phyloP scores from a whole-genome alignment of 2,888 invertebrate species.

The Chrysolina oricalcia region DNA sequence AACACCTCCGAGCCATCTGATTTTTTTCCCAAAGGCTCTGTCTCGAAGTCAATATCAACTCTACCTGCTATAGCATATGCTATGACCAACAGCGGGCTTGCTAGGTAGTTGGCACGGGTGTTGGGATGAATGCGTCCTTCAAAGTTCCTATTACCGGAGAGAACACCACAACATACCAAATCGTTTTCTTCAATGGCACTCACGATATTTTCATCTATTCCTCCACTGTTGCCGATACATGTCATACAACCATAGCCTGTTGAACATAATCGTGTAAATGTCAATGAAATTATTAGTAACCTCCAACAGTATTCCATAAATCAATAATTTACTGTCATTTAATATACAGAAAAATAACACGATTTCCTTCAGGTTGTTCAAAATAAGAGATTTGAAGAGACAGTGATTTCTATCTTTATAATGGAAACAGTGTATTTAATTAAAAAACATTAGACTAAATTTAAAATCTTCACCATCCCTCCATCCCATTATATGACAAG shows the following conservation, averaged over 20 bases:
- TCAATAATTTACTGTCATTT: too few species aligned
- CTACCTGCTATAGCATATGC: conserved; percentile 98
- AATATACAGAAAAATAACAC: too few species aligned
- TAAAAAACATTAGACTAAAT: too few species aligned
- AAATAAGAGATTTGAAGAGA: too few species aligned
- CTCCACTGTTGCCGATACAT: conserved; percentile 98
- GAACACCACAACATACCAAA: conserved; percentile 94
- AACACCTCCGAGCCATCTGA: conserved; percentile 85
- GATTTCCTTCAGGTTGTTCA: too few species aligned
- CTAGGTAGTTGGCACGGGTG: conserved; percentile 97
- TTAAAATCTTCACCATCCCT: too few species aligned
- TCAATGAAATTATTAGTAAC: too few species aligned
- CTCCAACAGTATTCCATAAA: too few species aligned
- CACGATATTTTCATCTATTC: conserved; percentile 91
- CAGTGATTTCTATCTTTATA: too few species aligned
- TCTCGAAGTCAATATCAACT: conserved; percentile 95
- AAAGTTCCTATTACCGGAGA: conserved; percentile 98
- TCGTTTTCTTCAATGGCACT: conserved; percentile 95
- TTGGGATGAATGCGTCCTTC: conserved; percentile 98
- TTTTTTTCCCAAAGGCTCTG: conserved; percentile 81
- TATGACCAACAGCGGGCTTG: conserved; percentile 96
- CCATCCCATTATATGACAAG: too few species aligned
- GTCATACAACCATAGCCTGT: conserved; percentile 99
- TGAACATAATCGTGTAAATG: background rate
- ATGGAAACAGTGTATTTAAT: too few species aligned